Evolutionary conservation across 2,888 invertebrate genomes (phyloP).

Genomic region (Asteroscopus sphinx): DNA sequence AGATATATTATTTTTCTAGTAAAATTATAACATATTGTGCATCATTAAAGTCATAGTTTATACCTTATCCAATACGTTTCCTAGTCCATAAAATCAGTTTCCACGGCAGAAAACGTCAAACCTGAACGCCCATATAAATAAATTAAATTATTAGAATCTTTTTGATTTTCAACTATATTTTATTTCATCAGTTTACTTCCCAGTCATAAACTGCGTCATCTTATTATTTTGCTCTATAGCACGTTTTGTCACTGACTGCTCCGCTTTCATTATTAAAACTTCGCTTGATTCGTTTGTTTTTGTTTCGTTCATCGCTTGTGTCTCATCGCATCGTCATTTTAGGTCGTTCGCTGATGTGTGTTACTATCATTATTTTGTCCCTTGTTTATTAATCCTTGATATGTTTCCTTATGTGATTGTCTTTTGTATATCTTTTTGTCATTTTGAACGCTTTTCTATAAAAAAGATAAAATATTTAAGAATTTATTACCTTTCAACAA

Average conservation of each 20-base stretch:
- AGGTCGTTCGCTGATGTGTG: constrained; percentile 44
- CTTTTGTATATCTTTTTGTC: constrained; percentile 35
- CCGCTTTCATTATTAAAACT: constrained; percentile 62
- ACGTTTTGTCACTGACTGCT: constrained; percentile 64
- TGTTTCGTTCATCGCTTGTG: constrained; percentile 61
- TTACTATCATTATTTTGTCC: constrained; percentile 33
- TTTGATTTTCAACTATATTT: constrained; percentile 20
- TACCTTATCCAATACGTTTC: constrained; percentile 8
- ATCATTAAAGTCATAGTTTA: constrained; percentile 10
- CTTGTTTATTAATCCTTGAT: constrained; percentile 27
- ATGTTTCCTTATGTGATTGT: constrained; percentile 45
- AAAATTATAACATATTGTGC: constrained; percentile 7
- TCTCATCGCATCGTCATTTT: constrained; percentile 45
- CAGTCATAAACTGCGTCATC: constrained; percentile 59
- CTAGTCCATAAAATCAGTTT: constrained; percentile 27
- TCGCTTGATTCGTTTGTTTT: constrained; percentile 52
- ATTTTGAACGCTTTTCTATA: constrained; percentile 34
- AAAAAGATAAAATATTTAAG: no score
- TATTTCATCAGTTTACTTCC: constrained; percentile 30
- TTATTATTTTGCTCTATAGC: constrained; percentile 57
- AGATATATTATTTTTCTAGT: neutral
- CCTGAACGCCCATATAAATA: neutral
- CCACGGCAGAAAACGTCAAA: constrained; percentile 7
- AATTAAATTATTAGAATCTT: constrained; percentile 11
- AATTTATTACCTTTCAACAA: no score